Evolutionary conservation across 2,113 vertebrate species (phyloP).

Genomic region (Danionella cerebrum): DNA sequence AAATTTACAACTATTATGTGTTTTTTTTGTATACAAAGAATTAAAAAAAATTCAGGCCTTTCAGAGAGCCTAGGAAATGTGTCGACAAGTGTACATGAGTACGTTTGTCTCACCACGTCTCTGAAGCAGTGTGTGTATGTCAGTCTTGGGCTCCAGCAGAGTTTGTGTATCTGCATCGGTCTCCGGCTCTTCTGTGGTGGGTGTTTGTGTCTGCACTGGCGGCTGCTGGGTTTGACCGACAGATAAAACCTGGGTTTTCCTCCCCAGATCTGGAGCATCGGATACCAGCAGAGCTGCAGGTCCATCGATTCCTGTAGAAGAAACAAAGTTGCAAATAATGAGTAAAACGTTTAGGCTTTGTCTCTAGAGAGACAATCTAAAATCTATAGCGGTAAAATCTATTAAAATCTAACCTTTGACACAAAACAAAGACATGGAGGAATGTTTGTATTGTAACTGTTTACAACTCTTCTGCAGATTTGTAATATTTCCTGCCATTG

Average conservation of each 20-base stretch:
- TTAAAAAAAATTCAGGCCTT: too few species aligned
- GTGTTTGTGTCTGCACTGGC: constrained; percentile 44
- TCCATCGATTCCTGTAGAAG: constrained; percentile 77
- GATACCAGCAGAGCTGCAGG: constrained; percentile 76
- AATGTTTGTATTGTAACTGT: too few species aligned
- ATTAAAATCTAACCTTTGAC: too few species aligned
- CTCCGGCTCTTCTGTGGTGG: constrained; percentile 58
- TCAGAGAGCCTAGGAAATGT: too few species aligned
- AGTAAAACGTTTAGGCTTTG: too few species aligned
- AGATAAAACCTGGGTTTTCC: constrained; percentile 67
- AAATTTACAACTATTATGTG: too few species aligned
- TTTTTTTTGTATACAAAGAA: too few species aligned
- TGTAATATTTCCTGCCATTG: too few species aligned
- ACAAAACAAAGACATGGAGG: too few species aligned
- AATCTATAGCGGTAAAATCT: too few species aligned
- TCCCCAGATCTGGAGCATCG: constrained; percentile 64
- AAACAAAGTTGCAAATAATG: neutral
- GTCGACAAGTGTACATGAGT: neutral
- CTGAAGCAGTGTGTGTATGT: constrained; percentile 81
- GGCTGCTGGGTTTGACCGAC: constrained; percentile 60
- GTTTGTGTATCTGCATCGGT: constrained; percentile 58
- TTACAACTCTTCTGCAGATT: too few species aligned
- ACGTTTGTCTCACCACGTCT: constrained; percentile 69
- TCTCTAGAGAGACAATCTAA: too few species aligned
- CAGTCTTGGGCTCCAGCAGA: constrained; percentile 67